A percentile compares a stretch with the other conserved stretches of the same genome.
These are phyloP conservation scores for Alsophila aescularia DNA, from an alignment of 2,888 invertebrate genomes.

Conservation along the genomic window DNA sequence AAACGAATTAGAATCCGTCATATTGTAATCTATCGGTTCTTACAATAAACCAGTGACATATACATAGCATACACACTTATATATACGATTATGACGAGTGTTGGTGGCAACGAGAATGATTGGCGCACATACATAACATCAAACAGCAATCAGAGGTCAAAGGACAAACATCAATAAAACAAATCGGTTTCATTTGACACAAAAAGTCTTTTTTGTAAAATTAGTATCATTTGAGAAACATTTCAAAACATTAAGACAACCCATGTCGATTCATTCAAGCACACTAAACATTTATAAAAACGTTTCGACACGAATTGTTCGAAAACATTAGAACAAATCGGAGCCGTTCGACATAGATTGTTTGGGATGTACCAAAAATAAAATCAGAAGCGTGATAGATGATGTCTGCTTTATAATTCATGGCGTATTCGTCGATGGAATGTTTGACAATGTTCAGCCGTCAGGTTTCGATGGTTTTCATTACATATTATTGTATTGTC, in stretches of 20 bases:
- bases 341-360: not conserved
- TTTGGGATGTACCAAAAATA: not conserved
- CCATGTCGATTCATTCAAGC: not conserved
- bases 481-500: not conserved
- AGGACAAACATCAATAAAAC: slow-evolving; percentile 21
- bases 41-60: too few relatives aligned
- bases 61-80: not conserved
- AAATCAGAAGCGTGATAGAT: not conserved
- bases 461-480: not conserved
- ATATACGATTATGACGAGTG: not conserved
- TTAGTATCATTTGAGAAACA: not conserved
- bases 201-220: too few relatives aligned
- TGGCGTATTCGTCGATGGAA: not conserved
- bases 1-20: too few relatives aligned
- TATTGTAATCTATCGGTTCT: too few relatives aligned
- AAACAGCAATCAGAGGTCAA: slow-evolving; percentile 10
- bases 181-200: slow-evolving; percentile 16
- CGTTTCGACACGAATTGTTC: not conserved
- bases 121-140: not conserved
- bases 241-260: not conserved
- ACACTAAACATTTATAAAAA: not conserved
- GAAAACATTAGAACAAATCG: not conserved
- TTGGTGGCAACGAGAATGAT: not conserved
- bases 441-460: not conserved
- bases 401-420: not conserved